Conservation (phyloP, 1,140 invertebrate genomes). For the Asobara japonica region DNA sequence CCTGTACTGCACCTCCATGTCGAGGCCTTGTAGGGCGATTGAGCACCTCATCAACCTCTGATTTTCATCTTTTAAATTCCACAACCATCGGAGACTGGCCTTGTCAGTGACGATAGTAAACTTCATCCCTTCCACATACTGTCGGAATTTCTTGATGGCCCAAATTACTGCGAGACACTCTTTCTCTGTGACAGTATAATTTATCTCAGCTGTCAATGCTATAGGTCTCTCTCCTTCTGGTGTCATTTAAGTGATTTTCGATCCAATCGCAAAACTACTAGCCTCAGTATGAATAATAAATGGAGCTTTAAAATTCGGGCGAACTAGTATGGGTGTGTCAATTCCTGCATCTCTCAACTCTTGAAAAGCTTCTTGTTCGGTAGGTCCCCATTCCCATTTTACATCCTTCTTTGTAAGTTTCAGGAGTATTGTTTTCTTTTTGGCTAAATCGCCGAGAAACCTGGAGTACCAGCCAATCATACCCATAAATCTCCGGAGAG, state of each 20-base stretch:
- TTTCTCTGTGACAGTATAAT: not conserved
- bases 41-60: slow-evolving; percentile 43
- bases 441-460: not conserved
- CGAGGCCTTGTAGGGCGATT: slow-evolving; percentile 37
- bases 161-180: not conserved
- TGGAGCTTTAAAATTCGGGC: not conserved
- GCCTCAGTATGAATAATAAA: not conserved
- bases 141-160: slow-evolving; percentile 32
- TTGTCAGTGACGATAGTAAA: slow-evolving; percentile 62
- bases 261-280: not conserved
- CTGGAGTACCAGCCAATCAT: not conserved
- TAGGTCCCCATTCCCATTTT: slow-evolving; percentile 24
- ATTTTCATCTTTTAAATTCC: not conserved
- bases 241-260: not conserved
- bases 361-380: slow-evolving; percentile 28
- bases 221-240: not conserved
- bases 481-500: slow-evolving; percentile 12
- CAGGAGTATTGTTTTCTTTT: not conserved
- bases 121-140: slow-evolving; percentile 53
- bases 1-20: slow-evolving; percentile 36
- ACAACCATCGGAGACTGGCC: slow-evolving; percentile 39
- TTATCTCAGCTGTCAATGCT: not conserved
- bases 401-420: slow-evolving; percentile 31
- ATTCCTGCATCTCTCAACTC: slow-evolving; percentile 26
- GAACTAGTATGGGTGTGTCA: slow-evolving; percentile 28